A percentile compares a stretch with the other conserved stretches of the same genome.
These are phyloP conservation scores for Rachycentron canadum DNA, from an alignment of 2,797 vertebrate genomes.

Conservation along the genomic window DNA sequence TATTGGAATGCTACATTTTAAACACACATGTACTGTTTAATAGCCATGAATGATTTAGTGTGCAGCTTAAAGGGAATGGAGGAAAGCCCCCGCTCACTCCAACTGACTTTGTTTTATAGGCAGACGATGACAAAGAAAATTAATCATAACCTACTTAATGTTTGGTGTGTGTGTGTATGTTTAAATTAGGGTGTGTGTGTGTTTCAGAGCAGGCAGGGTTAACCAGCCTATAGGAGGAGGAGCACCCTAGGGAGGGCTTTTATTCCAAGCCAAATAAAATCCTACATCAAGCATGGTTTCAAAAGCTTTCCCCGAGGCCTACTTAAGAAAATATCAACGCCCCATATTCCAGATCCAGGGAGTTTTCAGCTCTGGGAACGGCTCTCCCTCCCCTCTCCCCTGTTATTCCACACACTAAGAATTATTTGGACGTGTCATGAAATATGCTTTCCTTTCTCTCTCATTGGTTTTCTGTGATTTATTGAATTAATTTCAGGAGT, in stretches of 20 bases:
- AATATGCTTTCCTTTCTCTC: constrained; percentile 60
- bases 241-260: constrained; percentile 72
- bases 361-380: constrained; percentile 67
- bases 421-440: constrained; percentile 61
- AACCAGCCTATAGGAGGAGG: constrained; percentile 72
- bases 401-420: constrained; percentile 69
- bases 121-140: constrained; percentile 76
- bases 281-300: constrained; percentile 78
- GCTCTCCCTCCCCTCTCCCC: constrained; percentile 28
- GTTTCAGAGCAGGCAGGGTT: constrained; percentile 59
- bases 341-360: constrained; percentile 59
- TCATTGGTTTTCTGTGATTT: constrained; percentile 68
- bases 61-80: constrained; percentile 50
- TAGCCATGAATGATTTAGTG: constrained; percentile 71
- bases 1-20: constrained; percentile 38
- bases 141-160: constrained; percentile 79
- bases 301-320: constrained; percentile 74
- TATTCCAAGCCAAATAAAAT: constrained; percentile 83
- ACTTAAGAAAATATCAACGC: constrained; percentile 79
- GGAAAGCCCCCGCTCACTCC: constrained; percentile 61
- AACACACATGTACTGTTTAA: constrained; percentile 59
- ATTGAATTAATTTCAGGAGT: constrained; percentile 56
- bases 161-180: constrained; percentile 35
- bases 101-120: constrained; percentile 73
- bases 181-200: constrained; percentile 21